These are phyloP conservation scores for Loripinus fragilis DNA, from an alignment of 2,888 invertebrate genomes.

Conservation along the genomic window DNA sequence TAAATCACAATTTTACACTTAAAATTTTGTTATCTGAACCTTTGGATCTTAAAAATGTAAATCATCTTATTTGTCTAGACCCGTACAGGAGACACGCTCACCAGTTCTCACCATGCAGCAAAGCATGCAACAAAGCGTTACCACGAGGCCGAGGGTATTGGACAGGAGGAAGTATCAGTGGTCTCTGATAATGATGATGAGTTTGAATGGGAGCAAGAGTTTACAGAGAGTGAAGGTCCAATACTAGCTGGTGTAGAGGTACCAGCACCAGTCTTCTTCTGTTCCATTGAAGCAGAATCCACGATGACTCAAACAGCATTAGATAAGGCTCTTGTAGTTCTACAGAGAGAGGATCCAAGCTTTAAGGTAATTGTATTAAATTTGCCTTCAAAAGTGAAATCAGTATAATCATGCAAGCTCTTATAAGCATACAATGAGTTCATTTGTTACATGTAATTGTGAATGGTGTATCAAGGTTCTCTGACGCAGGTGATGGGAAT, in stretches of 20 bases:
- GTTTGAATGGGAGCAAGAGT: slow-evolving; percentile 15
- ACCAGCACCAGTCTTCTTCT: slow-evolving; percentile 98
- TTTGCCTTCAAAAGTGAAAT: too few species aligned
- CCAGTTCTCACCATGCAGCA: slow-evolving; percentile 69
- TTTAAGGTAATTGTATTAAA: slow-evolving; percentile 70
- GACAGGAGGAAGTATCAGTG: neutral
- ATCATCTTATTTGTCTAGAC: slow-evolving; percentile 83
- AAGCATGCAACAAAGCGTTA: slow-evolving; percentile 41
- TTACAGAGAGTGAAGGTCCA: slow-evolving; percentile 1
- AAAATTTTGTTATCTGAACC: too few species aligned
- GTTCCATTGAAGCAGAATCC: slow-evolving; percentile 96
- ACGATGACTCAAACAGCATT: slow-evolving; percentile 89
- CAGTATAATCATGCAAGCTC: too few species aligned
- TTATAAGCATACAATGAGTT: too few species aligned
- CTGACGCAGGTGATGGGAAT: too few species aligned
- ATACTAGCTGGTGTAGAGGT: slow-evolving; percentile 86
- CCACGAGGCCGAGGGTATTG: slow-evolving; percentile 18
- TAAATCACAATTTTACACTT: too few species aligned
- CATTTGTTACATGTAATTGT: too few species aligned
- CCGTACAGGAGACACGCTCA: slow-evolving; percentile 85
- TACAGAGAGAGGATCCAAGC: slow-evolving; percentile 94
- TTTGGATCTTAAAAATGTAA: too few species aligned
- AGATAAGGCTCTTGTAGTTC: slow-evolving; percentile 91
- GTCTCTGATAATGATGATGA: slow-evolving; percentile 27
- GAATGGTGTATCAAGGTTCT: too few species aligned